A percentile compares a stretch with the other conserved stretches of the same genome.
These are phyloP conservation scores for Clamator glandarius DNA, from an alignment of 2,797 vertebrate genomes.

Conservation along the genomic window DNA sequence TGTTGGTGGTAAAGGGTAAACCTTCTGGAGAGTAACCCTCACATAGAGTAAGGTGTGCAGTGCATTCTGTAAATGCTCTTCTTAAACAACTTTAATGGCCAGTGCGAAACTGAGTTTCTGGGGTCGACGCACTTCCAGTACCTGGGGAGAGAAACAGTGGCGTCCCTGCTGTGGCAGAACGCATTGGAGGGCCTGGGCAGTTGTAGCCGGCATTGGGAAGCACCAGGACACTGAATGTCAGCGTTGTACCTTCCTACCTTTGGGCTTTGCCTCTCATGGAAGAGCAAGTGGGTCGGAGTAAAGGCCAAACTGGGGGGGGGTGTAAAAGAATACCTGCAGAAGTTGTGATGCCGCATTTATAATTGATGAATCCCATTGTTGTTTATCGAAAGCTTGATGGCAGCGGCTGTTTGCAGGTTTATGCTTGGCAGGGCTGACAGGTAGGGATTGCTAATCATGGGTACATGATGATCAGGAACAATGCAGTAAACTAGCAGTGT, in stretches of 20 bases:
- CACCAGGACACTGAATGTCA: not conserved
- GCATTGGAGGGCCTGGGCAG: not conserved
- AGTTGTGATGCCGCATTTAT: not conserved
- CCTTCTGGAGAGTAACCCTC: not conserved
- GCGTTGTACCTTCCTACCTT: not conserved
- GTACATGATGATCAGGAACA: rapidly evolving
- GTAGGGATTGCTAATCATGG: rapidly evolving
- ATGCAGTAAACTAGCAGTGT: not conserved
- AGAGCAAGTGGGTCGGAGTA: not conserved
- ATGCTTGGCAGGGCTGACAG: rapidly evolving
- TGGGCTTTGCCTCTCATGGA: not conserved
- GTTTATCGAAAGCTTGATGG: not conserved
- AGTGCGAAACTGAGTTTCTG: not conserved
- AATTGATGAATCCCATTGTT: rapidly evolving
- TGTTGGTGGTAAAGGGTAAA: not conserved
- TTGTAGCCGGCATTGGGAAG: not conserved
- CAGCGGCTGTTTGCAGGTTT: not conserved
- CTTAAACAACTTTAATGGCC: not conserved
- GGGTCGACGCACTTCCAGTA: not conserved
- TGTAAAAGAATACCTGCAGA: not conserved
- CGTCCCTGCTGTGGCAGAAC: not conserved
- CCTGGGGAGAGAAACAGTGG: rapidly evolving
- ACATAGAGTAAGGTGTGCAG: not conserved
- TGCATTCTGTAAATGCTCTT: not conserved
- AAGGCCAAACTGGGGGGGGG: not conserved